These are phyloP conservation scores for Genyomyrus donnyi DNA, from an alignment of 2,113 vertebrate species.

Conservation along the genomic window DNA sequence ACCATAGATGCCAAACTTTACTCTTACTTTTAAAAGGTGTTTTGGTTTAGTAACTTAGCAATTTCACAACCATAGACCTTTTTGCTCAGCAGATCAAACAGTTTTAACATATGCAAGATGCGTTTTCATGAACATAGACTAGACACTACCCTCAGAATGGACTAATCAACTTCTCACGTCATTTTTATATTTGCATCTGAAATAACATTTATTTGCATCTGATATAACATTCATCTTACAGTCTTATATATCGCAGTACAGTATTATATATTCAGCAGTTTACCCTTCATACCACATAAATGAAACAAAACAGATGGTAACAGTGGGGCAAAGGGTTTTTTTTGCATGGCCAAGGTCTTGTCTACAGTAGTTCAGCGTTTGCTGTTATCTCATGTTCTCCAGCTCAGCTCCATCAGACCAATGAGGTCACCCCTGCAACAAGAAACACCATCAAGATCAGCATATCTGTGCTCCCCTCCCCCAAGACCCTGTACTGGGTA, in stretches of 20 bases:
- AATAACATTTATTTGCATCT: not conserved
- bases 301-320: not conserved
- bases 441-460: constrained; percentile 9
- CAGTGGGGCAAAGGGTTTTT: constrained; percentile 13
- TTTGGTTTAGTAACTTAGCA: not conserved
- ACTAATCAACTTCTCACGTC: not conserved
- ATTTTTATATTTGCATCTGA: not conserved
- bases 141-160: not conserved
- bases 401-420: constrained; percentile 42
- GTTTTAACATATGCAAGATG: not conserved
- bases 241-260: constrained; percentile 25
- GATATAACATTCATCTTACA: constrained; percentile 33
- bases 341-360: constrained; percentile 19
- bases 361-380: not conserved
- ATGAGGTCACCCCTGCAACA: constrained; percentile 48
- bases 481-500: not conserved
- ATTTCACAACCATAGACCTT: not conserved
- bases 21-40: not conserved
- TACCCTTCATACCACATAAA: constrained; percentile 16
- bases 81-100: not conserved
- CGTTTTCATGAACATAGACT: not conserved
- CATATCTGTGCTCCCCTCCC: not conserved
- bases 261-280: constrained; percentile 32
- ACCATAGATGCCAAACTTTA: not conserved
- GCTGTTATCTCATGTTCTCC: not conserved